Percentiles rank a stretch among this genome's conserved stretches.
These are phyloP conservation scores for Amazona guildingii DNA, from an alignment of 2,113 vertebrate genomes.

Conservation along the genomic window DNA sequence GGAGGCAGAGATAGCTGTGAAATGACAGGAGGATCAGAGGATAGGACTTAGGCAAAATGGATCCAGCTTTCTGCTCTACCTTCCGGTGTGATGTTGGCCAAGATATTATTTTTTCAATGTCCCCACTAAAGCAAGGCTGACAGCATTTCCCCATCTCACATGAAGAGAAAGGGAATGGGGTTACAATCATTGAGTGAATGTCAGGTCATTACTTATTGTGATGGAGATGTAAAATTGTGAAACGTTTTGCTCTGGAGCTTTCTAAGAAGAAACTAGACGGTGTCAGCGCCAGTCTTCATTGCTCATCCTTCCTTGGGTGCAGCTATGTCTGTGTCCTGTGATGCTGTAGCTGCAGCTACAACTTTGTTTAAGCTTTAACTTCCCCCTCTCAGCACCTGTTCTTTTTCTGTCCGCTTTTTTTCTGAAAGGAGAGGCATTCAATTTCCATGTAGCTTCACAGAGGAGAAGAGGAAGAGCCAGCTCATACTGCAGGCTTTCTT, in stretches of 20 bases:
- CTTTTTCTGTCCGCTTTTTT: background rate
- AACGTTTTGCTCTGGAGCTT: slow-evolving; percentile 1
- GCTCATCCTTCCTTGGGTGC: background rate
- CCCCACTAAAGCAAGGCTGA: background rate
- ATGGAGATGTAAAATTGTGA: background rate
- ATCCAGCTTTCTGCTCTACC: background rate
- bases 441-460: background rate
- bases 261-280: slow-evolving; percentile 22
- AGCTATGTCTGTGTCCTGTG: background rate
- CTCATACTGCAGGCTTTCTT: background rate
- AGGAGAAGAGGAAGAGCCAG: background rate
- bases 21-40: background rate
- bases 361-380: background rate
- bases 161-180: background rate
- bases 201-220: slow-evolving; percentile 30
- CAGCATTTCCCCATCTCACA: background rate
- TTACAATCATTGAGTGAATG: slow-evolving; percentile 1
- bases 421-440: background rate
- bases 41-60: background rate
- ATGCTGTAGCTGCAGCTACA: background rate
- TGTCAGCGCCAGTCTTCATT: background rate
- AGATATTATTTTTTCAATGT: background rate
- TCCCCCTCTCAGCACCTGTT: background rate
- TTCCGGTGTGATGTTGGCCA: background rate
- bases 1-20: background rate